phyloP scores from a whole-genome alignment of 2,797 vertebrate genomes.

The Dendrocincla tyrannina region DNA sequence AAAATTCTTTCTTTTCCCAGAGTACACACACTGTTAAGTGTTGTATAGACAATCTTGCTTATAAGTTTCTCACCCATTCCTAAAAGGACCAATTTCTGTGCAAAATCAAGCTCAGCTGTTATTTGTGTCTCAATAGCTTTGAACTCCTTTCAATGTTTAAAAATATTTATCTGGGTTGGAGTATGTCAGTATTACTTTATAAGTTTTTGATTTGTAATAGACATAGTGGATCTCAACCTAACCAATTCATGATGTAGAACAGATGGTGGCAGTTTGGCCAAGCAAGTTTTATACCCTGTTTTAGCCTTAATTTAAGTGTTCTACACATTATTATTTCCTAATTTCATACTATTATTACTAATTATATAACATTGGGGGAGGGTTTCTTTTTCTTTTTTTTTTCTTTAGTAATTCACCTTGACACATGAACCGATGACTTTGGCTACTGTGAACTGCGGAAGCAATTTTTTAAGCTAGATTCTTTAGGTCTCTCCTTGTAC shows the following conservation, averaged over 20 bases:
- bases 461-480: background rate
- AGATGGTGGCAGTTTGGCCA: background rate
- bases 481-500: background rate
- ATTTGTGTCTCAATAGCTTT: background rate
- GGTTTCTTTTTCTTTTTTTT: background rate
- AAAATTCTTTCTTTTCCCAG: background rate
- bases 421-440: background rate
- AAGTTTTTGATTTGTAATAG: background rate
- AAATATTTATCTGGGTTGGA: background rate
- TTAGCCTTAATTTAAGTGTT: background rate
- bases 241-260: background rate
- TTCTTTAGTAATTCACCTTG: background rate
- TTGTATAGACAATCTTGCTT: background rate
- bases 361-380: background rate
- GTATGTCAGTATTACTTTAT: background rate
- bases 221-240: background rate
- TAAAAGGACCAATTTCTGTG: background rate
- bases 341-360: background rate
- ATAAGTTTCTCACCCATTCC: background rate
- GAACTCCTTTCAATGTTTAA: background rate
- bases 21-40: background rate
- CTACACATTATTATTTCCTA: background rate
- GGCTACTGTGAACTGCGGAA: background rate
- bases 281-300: background rate
- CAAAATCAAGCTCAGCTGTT: background rate